phyloP scores from a whole-genome alignment of 2,797 vertebrate species.

The Enoplosus armatus region DNA sequence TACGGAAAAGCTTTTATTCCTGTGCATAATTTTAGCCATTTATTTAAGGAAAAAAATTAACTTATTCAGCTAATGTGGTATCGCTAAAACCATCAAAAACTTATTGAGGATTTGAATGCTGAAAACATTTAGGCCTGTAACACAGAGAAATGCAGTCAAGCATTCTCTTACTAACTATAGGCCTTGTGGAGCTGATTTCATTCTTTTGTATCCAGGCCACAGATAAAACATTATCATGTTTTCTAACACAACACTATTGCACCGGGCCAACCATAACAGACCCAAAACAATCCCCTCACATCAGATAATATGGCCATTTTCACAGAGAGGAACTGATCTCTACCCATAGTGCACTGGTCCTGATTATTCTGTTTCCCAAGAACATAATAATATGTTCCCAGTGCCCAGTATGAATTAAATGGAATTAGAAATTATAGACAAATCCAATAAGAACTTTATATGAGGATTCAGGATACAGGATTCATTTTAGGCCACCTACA shows the following conservation, averaged over 20 bases:
- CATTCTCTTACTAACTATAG: conserved; percentile 35
- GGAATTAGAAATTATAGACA: conserved; percentile 9
- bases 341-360: neutral
- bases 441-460: neutral
- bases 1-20: conserved; percentile 11
- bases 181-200: conserved; percentile 37
- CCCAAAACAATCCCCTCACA: conserved; percentile 60
- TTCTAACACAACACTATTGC: conserved; percentile 42
- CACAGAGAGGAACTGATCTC: conserved; percentile 32
- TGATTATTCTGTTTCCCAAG: conserved; percentile 25
- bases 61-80: neutral
- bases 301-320: conserved; percentile 64
- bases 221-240: conserved; percentile 64
- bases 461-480: no score
- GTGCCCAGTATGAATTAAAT: neutral
- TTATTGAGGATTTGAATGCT: conserved; percentile 1
- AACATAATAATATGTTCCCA: conserved; percentile 8
- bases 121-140: conserved; percentile 1
- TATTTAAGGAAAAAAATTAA: neutral
- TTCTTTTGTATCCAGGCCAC: conserved; percentile 49
- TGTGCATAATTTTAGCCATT: conserved; percentile 4
- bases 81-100: conserved; percentile 12
- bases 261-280: conserved; percentile 57
- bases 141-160: conserved; percentile 20
- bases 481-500: neutral